Percentiles rank a stretch among this genome's conserved stretches.
phyloP scores from a whole-genome alignment of 2,113 vertebrate genomes.

The Anas platyrhynchos region DNA sequence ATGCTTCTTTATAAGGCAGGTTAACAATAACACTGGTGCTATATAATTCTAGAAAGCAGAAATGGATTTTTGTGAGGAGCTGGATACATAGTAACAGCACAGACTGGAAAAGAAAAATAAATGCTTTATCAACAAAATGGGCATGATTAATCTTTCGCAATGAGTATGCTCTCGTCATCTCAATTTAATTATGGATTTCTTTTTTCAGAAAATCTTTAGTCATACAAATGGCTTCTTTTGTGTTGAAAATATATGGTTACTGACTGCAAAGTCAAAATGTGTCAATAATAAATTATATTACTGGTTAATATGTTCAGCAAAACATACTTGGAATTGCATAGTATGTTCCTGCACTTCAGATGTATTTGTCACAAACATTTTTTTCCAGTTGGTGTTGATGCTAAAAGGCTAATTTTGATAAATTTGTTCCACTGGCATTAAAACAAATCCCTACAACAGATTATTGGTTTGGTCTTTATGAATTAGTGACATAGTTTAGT shows the following conservation, averaged over 20 bases:
- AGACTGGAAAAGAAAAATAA: background rate
- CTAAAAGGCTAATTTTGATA: background rate
- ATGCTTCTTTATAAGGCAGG: background rate
- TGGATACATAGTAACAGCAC: background rate
- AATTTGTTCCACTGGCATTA: background rate
- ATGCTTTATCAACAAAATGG: background rate
- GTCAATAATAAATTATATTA: background rate
- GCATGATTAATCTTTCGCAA: background rate
- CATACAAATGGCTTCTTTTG: background rate
- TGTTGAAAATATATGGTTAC: background rate
- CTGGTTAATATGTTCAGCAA: background rate
- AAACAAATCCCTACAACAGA: background rate
- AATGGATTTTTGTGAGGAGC: background rate
- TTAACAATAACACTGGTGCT: background rate
- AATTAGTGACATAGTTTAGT: background rate
- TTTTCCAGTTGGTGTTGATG: background rate
- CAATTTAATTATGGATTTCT: background rate
- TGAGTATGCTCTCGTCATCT: background rate
- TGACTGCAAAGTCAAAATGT: background rate
- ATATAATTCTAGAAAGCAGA: background rate
- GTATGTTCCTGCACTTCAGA: background rate
- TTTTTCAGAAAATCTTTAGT: background rate
- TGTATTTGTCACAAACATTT: background rate
- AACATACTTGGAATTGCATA: background rate
- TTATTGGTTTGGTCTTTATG: background rate